Evolutionary conservation across 2,113 vertebrate species (phyloP).

Genomic region (Monopterus albus): DNA sequence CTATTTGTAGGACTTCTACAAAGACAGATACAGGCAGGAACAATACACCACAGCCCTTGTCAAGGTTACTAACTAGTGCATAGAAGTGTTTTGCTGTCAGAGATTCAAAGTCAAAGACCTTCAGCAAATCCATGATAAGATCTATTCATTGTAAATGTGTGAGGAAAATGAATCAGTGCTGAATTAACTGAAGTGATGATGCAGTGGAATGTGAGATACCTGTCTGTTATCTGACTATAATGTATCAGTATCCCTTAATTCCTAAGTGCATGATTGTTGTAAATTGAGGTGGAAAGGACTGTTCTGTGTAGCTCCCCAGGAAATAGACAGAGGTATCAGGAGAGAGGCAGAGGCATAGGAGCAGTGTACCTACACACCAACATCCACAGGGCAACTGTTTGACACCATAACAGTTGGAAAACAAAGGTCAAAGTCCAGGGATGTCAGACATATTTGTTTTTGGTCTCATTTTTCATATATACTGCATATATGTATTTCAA

Average conservation of each 20-base stretch:
- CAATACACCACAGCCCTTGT: background rate
- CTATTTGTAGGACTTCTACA: background rate
- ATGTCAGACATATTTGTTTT: background rate
- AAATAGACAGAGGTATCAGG: background rate
- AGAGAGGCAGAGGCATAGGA: background rate
- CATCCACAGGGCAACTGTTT: slow-evolving; percentile 13
- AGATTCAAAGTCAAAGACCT: slow-evolving; percentile 47
- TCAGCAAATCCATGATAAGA: slow-evolving; percentile 24
- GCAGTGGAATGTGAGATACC: background rate
- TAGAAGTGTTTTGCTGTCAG: slow-evolving; percentile 13
- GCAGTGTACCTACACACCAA: too few relatives aligned
- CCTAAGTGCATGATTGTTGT: background rate
- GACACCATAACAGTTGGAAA: slow-evolving; percentile 14
- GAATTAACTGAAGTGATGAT: slow-evolving; percentile 18
- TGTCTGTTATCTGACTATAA: slow-evolving; percentile 29
- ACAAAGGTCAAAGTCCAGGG: slow-evolving; percentile 41
- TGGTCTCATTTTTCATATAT: too few relatives aligned
- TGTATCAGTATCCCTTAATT: background rate
- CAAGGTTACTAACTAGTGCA: background rate
- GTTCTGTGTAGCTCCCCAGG: background rate
- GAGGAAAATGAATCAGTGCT: slow-evolving; percentile 30
- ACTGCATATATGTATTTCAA: too few relatives aligned
- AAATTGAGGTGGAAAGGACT: background rate
- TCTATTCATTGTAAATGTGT: slow-evolving; percentile 6
- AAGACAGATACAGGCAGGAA: background rate